Percentiles rank a stretch among this genome's conserved stretches.
Evolutionary conservation across 2,113 vertebrate species (phyloP).

Genomic region (Emydocephalus ijimae): DNA sequence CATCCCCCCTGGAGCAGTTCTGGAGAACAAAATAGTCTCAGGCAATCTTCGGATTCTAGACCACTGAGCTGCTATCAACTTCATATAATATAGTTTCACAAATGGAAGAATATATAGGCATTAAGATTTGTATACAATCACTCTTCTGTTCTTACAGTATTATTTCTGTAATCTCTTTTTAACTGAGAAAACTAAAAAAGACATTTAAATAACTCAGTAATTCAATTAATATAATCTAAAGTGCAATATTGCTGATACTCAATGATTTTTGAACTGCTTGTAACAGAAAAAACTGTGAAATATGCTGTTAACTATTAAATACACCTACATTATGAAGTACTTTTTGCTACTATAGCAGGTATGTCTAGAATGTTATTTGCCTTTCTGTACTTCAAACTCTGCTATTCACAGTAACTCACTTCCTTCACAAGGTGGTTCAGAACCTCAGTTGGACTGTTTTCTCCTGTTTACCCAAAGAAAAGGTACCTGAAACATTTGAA

Average conservation of each 20-base stretch:
- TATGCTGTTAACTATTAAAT: conserved; percentile 44
- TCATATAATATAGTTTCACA: conserved; percentile 29
- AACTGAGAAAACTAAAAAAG: conserved; percentile 60
- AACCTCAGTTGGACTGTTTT: conserved; percentile 46
- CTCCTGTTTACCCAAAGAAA: conserved; percentile 50
- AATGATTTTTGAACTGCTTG: conserved; percentile 62
- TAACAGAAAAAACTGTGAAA: conserved; percentile 70
- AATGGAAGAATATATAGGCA: conserved; percentile 54
- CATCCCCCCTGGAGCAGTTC: conserved; percentile 91
- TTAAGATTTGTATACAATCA: conserved; percentile 65
- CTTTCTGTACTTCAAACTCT: background rate
- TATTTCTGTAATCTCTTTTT: conserved; percentile 69
- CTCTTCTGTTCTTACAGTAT: conserved; percentile 67
- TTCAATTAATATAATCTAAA: conserved; percentile 67
- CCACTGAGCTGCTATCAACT: conserved; percentile 74
- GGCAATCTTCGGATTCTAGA: conserved; percentile 98
- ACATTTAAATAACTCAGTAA: conserved; percentile 62
- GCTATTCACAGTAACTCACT: background rate
- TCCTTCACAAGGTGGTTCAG: background rate
- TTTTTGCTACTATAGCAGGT: conserved; percentile 44
- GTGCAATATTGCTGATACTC: conserved; percentile 70
- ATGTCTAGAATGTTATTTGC: conserved; percentile 39
- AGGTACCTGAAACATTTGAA: conserved; percentile 43
- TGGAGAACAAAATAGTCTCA: conserved; percentile 98
- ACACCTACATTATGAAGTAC: conserved; percentile 44